These are phyloP conservation scores for Narcine bancroftii DNA, from an alignment of 2,113 vertebrate genomes.

Conservation along the genomic window DNA sequence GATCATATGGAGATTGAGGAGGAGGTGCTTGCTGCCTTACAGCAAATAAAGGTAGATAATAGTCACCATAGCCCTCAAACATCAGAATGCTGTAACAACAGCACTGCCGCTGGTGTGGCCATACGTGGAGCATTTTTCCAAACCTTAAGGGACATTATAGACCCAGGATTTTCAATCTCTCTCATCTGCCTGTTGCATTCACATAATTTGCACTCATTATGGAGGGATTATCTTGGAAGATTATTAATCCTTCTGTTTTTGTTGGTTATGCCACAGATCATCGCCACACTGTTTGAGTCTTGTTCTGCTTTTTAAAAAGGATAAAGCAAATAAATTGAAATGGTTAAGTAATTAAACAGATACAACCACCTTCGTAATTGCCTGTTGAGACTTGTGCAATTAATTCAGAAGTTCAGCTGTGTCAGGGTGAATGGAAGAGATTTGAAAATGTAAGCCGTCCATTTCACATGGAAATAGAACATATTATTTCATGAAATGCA, in stretches of 20 bases:
- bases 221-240: background rate
- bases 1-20: too few species aligned
- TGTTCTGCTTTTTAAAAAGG: background rate
- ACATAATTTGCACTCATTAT: background rate
- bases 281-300: background rate
- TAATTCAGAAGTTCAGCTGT: background rate
- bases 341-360: background rate
- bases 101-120: too few species aligned
- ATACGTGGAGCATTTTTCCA: too few species aligned
- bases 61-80: too few species aligned
- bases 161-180: too few species aligned
- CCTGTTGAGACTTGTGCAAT: background rate
- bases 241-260: background rate
- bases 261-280: background rate
- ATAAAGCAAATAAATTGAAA: background rate
- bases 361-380: background rate
- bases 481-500: background rate
- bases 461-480: background rate
- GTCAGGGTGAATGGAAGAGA: too few species aligned
- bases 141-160: too few species aligned
- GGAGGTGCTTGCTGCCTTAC: too few species aligned
- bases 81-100: too few species aligned
- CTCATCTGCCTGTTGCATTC: background rate
- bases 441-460: background rate
- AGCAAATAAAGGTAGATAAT: too few species aligned